phyloP scores from a whole-genome alignment of 1,140 invertebrate species.

The Drosophila sulfurigaster region DNA sequence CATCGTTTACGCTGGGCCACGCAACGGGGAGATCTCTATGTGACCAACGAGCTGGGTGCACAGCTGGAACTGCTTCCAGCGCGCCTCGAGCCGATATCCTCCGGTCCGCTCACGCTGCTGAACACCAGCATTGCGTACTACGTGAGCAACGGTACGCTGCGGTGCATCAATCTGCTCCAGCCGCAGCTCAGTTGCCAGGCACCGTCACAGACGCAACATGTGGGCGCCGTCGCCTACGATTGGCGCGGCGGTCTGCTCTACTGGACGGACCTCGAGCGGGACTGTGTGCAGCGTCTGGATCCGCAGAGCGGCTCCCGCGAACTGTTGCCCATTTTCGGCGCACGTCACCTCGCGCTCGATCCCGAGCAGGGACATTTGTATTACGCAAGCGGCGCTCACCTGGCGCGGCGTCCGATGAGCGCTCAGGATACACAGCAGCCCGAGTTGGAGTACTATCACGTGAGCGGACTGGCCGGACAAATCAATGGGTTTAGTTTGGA shows the following conservation, averaged over 20 bases:
- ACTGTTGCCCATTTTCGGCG: constrained; percentile 69
- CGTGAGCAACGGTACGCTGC: constrained; percentile 39
- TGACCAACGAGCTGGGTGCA: constrained; percentile 90
- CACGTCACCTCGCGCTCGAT: constrained; percentile 92
- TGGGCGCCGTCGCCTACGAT: constrained; percentile 93
- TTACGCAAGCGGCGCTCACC: constrained; percentile 93
- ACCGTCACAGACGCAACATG: constrained; percentile 68
- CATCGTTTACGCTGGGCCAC: constrained; percentile 88
- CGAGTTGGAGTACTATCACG: constrained; percentile 61
- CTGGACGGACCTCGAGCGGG: constrained; percentile 88
- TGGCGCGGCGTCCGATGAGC: constrained; percentile 92
- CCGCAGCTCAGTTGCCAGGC: constrained; percentile 43
- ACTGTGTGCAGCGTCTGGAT: constrained; percentile 66
- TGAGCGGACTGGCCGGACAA: constrained; percentile 53
- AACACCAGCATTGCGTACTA: constrained; percentile 70
- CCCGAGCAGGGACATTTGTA: constrained; percentile 93
- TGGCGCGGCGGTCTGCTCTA: constrained; percentile 95
- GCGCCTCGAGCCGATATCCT: background rate
- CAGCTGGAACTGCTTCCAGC: constrained; percentile 18
- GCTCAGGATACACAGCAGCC: constrained; percentile 86
- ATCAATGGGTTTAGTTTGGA: constrained; percentile 94
- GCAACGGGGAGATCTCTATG: constrained; percentile 88
- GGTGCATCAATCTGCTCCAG: constrained; percentile 64
- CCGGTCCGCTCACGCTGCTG: constrained; percentile 51
- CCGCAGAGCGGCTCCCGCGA: constrained; percentile 55